A percentile compares a stretch with the other conserved stretches of the same genome.
These are phyloP conservation scores for Picus viridis DNA, from an alignment of 2,797 vertebrate genomes.

Conservation along the genomic window DNA sequence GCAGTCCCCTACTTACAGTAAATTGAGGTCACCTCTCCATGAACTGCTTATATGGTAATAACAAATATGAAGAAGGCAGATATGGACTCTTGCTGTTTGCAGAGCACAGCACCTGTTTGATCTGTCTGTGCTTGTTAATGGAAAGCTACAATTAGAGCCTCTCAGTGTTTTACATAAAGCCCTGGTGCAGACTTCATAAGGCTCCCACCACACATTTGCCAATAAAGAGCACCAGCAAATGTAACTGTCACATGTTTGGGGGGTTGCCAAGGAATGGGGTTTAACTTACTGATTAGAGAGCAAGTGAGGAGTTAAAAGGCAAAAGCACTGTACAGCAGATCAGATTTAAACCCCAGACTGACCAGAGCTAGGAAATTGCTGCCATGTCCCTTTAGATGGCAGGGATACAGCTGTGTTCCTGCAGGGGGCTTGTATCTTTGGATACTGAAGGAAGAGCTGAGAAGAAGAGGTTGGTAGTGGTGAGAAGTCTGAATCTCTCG, in stretches of 20 bases:
- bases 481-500: neutral
- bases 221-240: neutral
- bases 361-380: neutral
- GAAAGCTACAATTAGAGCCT: neutral
- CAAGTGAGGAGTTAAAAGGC: neutral
- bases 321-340: neutral
- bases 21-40: neutral
- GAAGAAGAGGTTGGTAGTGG: neutral
- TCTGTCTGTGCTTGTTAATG: neutral
- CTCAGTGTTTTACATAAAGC: slow-evolving; percentile 7
- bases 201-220: neutral
- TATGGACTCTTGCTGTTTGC: neutral
- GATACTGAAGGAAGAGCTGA: neutral
- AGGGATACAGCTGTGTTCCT: neutral
- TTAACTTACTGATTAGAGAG: slow-evolving; percentile 17
- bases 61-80: neutral
- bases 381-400: neutral
- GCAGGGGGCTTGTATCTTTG: neutral
- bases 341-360: neutral
- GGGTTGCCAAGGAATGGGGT: neutral
- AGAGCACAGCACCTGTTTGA: neutral
- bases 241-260: neutral
- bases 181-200: neutral
- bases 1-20: neutral
- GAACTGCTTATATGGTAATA: neutral